Conservation (phyloP, 2,113 vertebrate species). For the Pantherophis guttatus region DNA sequence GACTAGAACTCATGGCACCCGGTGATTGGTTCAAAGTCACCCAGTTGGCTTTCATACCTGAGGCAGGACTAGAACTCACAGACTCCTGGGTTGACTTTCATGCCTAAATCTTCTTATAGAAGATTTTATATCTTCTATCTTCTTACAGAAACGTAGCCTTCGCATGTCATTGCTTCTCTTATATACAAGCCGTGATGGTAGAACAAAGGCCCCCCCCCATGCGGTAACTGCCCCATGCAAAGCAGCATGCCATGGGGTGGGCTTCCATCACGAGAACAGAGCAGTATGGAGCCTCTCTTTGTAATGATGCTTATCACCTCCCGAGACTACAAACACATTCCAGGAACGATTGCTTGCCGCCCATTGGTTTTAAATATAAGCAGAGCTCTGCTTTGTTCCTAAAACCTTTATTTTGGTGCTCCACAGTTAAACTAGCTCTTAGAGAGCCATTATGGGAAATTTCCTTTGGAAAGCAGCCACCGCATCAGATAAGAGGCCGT, state of each 20-base stretch:
- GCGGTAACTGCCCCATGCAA: not conserved
- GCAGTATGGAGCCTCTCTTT: not conserved
- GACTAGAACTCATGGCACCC: not conserved
- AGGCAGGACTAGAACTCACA: too few species aligned
- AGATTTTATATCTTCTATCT: too few species aligned
- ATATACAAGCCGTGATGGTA: not conserved
- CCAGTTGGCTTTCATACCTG: too few species aligned
- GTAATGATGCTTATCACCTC: too few species aligned
- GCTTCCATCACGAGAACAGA: too few species aligned
- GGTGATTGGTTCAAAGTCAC: too few species aligned
- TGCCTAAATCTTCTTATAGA: too few species aligned
- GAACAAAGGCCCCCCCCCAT: too few species aligned
- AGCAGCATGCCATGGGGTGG: not conserved
- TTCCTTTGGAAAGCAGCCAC: not conserved
- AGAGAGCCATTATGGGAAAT: not conserved
- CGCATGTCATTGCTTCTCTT: not conserved
- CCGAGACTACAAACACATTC: accelerated
- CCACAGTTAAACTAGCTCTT: not conserved
- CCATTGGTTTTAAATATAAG: slow-evolving; percentile 19
- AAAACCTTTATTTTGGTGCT: not conserved
- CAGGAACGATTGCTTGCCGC: not conserved
- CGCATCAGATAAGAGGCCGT: not conserved
- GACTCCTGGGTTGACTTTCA: too few species aligned
- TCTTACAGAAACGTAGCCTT: not conserved
- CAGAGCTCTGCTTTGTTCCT: slow-evolving; percentile 3